Evolutionary conservation across 2,888 invertebrate genomes (phyloP).

Genomic region (Ariolimax columbianus): DNA sequence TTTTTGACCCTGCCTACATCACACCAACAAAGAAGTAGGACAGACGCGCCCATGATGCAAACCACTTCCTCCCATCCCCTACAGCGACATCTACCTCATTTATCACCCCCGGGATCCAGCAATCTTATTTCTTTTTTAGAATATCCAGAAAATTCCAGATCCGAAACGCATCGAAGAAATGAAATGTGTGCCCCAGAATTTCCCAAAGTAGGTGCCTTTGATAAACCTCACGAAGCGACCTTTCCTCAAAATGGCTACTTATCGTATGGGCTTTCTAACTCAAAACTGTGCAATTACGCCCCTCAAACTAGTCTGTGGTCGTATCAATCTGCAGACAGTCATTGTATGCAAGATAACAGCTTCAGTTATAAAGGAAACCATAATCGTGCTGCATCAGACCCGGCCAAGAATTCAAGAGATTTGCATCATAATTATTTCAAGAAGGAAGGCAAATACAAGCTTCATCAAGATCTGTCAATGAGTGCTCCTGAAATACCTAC

Average conservation of each 20-base stretch:
- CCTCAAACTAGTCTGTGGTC: not conserved
- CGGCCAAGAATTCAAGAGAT: not conserved
- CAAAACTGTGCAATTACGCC: not conserved
- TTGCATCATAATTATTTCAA: not conserved
- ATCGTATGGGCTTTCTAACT: not conserved
- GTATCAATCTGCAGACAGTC: not conserved
- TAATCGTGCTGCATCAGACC: not conserved
- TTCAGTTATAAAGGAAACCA: not conserved
- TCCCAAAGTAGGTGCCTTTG: not conserved
- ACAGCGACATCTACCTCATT: not conserved
- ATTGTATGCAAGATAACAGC: not conserved
- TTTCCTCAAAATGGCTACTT: not conserved
- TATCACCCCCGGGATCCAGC: not conserved
- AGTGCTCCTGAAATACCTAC: not conserved
- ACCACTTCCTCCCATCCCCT: not conserved
- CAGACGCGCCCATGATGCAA: not conserved
- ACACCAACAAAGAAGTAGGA: not conserved
- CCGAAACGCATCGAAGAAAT: not conserved
- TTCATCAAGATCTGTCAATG: not conserved
- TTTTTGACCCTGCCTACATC: not conserved
- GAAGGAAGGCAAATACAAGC: not conserved
- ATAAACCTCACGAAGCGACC: not conserved
- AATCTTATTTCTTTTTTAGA: not conserved
- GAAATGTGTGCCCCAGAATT: not conserved
- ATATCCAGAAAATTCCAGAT: not conserved